Conservation (phyloP, 2,888 invertebrate species). For the Callyntrura sp. region DNA sequence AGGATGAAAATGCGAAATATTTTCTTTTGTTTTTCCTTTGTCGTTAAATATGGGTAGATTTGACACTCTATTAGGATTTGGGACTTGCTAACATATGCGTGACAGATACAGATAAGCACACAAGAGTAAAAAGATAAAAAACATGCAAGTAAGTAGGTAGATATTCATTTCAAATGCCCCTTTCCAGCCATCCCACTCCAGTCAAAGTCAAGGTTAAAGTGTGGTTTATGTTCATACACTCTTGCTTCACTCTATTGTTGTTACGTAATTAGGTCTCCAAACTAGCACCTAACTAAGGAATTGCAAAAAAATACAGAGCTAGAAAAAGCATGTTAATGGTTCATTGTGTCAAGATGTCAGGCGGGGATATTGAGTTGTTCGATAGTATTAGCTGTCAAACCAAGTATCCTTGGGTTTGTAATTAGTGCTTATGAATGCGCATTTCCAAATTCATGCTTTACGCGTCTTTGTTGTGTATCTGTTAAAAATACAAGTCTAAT, state of each 20-base stretch:
- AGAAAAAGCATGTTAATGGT: constrained; percentile 8
- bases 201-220: constrained; percentile 42
- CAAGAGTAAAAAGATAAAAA: background rate
- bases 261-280: no score
- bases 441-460: no score
- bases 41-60: constrained; percentile 6
- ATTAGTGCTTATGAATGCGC: no score
- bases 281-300: no score
- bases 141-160: background rate
- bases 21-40: constrained; percentile 5
- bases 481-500: no score
- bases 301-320: no score
- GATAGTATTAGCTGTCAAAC: constrained; percentile 29
- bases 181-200: constrained; percentile 17
- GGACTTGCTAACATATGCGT: background rate
- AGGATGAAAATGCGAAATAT: no score
- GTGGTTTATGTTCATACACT: constrained; percentile 19
- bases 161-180: background rate
- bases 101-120: no score
- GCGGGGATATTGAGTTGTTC: background rate
- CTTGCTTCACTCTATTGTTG: no score
- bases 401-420: background rate
- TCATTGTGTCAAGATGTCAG: constrained; percentile 23
- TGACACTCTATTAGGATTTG: constrained; percentile 9
- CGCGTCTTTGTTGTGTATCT: no score